Evolutionary conservation across 2,888 invertebrate genomes (phyloP), one percentile per base, ranked within the genome.

Genomic region (Druceiella hillmani): DNA sequence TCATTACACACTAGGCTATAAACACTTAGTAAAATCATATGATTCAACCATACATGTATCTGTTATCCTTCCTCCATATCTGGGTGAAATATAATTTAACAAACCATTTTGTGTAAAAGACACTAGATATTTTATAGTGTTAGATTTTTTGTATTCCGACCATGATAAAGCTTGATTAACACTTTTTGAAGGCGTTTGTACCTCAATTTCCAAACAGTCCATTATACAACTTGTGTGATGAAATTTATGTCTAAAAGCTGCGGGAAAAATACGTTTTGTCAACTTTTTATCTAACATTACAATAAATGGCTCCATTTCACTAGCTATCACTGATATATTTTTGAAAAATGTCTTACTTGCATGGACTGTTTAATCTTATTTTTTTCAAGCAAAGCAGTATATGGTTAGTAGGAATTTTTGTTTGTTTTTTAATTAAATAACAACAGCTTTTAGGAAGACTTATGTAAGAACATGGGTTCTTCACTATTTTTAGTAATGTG

Each of bases 171-270:
- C 30, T 47, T 58, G 57, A 29, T 55, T 27, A 2, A 58, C 3
- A 2, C 56, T 45, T 32, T 55, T 52, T 6, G 47, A 44, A 11
- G 59, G 58, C 42, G 57, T 61, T 47, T 61, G 52, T 17, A 61
- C 44, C 36, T 59, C 53, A 17, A 58, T 58, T 40, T 61, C 57
- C 5, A 60, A 40, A 28, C 58, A 61, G 29, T 61, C 58, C 26
- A 58, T 56, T 3, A 61, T 59, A 17, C 52, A 53, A 34, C 30
- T 49, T 1, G 55, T 52, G n/a, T 54, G 46, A 25, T 24, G 11
- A 38, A 46, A 53, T 24, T 43, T 36, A 10, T 28, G 28, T 34
- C 49, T 24, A 44, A 52, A 51, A 4, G 51, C 26, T 22, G 45
- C 41, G 13, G 52, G 52, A 9, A 52, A 33, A 5, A 35, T 30